phyloP scores from a whole-genome alignment of 2,888 invertebrate genomes.

The Protonemura montana region DNA sequence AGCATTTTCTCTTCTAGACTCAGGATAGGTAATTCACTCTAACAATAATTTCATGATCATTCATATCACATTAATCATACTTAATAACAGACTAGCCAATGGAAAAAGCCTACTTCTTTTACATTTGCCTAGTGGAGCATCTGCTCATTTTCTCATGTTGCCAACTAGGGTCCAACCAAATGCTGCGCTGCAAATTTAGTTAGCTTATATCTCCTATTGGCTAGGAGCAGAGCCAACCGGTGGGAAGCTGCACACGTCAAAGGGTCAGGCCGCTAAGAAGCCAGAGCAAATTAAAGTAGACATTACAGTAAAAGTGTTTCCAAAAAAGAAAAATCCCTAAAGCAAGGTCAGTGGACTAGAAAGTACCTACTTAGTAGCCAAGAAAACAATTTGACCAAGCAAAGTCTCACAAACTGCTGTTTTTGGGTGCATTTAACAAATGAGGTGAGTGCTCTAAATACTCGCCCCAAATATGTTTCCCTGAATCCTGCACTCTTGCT shows the following conservation, averaged over 20 bases:
- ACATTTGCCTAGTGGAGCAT: too few relatives aligned
- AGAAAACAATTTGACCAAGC: not conserved
- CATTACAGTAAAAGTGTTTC: conserved; percentile 79
- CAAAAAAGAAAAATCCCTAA: conserved; percentile 62
- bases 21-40: not conserved
- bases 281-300: conserved; percentile 77
- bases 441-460: not conserved
- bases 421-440: not conserved
- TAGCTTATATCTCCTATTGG: conserved; percentile 37
- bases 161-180: not conserved
- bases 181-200: not conserved
- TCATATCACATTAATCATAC: not conserved
- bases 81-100: too few relatives aligned
- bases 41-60: not conserved
- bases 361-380: not conserved
- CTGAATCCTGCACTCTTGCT: too few relatives aligned
- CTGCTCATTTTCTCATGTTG: not conserved
- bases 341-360: conserved; percentile 58
- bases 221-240: conserved; percentile 19
- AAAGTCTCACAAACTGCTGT: not conserved
- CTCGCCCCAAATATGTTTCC: too few relatives aligned
- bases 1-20: not conserved
- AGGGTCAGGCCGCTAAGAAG: conserved; percentile 55
- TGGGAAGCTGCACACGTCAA: conserved; percentile 52
- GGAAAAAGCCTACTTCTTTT: too few relatives aligned